Evolutionary conservation across 2,888 invertebrate genomes (phyloP).

Genomic region (Lasioglossum lativentre): DNA sequence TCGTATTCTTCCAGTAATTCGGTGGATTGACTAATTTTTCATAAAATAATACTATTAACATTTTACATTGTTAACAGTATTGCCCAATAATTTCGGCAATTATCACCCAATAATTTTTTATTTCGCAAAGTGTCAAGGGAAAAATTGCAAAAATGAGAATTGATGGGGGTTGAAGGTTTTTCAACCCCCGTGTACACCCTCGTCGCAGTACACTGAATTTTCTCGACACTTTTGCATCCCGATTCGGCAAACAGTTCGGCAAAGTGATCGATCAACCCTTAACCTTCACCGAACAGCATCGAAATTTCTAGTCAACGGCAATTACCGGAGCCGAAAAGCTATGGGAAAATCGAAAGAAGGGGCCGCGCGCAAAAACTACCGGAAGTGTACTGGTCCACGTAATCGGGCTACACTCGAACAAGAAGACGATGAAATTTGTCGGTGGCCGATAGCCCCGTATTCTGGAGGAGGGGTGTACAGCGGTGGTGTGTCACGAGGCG

Average conservation of each 20-base stretch:
- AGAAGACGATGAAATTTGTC: constrained; percentile 56
- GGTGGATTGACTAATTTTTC: too few relatives aligned
- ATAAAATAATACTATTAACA: too few relatives aligned
- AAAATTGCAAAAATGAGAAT: too few relatives aligned
- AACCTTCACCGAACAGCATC: neutral
- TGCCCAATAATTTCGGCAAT: too few relatives aligned
- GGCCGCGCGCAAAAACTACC: constrained; percentile 50
- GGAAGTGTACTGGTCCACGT: constrained; percentile 58
- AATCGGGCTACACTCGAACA: constrained; percentile 45
- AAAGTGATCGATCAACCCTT: neutral
- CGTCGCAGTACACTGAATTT: too few relatives aligned
- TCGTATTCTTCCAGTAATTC: too few relatives aligned
- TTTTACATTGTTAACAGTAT: too few relatives aligned
- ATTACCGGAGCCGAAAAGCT: constrained; percentile 48
- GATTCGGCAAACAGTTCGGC: neutral
- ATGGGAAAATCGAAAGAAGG: constrained; percentile 51
- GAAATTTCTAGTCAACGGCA: constrained; percentile 3
- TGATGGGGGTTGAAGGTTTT: neutral
- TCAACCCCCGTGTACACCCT: too few relatives aligned
- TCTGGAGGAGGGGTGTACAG: neutral
- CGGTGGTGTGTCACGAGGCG: neutral
- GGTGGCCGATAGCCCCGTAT: neutral
- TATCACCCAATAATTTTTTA: too few relatives aligned
- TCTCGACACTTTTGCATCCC: too few relatives aligned
- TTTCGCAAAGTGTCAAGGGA: too few relatives aligned